These are phyloP conservation scores for Morinoia aosen DNA, from an alignment of 2,888 invertebrate species.

Conservation along the genomic window DNA sequence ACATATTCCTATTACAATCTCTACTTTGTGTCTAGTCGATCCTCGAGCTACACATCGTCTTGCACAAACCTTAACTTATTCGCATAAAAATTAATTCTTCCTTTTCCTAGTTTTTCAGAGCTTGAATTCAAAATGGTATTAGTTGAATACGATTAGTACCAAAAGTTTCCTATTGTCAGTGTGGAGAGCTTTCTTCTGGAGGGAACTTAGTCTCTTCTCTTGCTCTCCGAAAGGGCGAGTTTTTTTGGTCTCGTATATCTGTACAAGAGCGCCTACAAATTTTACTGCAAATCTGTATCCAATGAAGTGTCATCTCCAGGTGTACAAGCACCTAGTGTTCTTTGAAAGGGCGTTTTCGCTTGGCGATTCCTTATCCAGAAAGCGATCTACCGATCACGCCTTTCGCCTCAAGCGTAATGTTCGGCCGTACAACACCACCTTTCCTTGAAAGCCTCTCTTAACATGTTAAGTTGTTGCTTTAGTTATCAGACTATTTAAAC, in stretches of 20 bases:
- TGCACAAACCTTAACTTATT: too few species aligned
- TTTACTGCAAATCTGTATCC: background rate
- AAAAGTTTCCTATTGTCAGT: background rate
- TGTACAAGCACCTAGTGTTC: background rate
- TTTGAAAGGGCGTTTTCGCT: background rate
- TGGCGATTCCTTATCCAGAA: background rate
- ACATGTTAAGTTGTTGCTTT: too few species aligned
- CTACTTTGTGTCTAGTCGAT: too few species aligned
- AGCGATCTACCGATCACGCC: background rate
- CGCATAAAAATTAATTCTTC: too few species aligned
- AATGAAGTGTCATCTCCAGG: background rate
- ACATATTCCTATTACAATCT: too few species aligned
- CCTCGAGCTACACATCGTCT: too few species aligned
- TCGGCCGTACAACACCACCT: too few species aligned
- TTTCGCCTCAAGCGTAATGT: background rate
- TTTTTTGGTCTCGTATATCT: background rate
- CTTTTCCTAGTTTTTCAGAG: too few species aligned
- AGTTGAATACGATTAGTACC: background rate
- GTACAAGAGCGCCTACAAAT: background rate
- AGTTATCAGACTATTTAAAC: too few species aligned
- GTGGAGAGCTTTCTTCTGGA: background rate
- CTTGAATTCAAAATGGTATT: too few species aligned
- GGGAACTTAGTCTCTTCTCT: background rate
- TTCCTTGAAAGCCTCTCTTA: too few species aligned
- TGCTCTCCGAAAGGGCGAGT: background rate